Evolutionary conservation across 2,888 invertebrate genomes (phyloP).

Genomic region (Rhagonycha fulva): DNA sequence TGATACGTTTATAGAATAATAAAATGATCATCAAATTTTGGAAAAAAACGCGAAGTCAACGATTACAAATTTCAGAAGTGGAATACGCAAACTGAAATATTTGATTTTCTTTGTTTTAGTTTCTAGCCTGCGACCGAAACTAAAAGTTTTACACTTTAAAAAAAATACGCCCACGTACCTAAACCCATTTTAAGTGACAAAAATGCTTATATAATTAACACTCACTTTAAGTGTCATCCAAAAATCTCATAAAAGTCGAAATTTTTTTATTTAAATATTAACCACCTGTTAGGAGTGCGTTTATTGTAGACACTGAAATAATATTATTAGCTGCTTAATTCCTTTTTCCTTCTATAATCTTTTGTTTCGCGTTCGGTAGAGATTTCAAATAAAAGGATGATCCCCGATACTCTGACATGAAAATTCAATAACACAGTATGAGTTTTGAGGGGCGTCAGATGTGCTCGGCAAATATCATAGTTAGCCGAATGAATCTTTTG

Average conservation of each 20-base stretch:
- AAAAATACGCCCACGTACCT: neutral
- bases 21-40: no score
- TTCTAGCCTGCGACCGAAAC: neutral
- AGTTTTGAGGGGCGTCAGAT: constrained; percentile 40
- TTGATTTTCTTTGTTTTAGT: neutral
- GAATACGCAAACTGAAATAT: no score
- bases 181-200: neutral
- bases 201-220: neutral
- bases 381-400: constrained; percentile 19
- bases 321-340: neutral
- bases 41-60: no score
- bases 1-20: no score
- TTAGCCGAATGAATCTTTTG: constrained; percentile 43
- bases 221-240: neutral
- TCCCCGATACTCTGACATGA: constrained; percentile 13
- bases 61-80: no score
- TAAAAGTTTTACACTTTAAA: neutral
- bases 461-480: constrained; percentile 43
- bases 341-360: neutral
- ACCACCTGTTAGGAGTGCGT: constrained; percentile 12
- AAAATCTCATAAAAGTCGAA: neutral
- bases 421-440: constrained; percentile 29
- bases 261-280: constrained; percentile 8
- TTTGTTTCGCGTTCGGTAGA: neutral
- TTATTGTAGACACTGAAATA: neutral